Base-by-base conservation (phyloP, 2,797 vertebrate genomes). In the Ispidina lecontei region DNA sequence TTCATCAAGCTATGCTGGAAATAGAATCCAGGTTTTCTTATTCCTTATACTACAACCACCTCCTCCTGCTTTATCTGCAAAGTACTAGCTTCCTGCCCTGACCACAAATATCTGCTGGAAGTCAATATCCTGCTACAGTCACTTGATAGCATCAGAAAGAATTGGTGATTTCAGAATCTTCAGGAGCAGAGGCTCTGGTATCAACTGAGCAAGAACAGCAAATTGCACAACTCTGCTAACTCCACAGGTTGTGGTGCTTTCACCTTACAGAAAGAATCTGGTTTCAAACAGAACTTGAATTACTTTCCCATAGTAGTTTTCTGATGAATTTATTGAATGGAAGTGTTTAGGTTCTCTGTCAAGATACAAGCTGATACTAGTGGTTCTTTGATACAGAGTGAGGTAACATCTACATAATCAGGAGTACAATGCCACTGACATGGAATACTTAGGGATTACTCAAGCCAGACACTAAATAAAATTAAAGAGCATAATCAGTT, bases 211-310 rank as follows among this genome's bases (percentile, higher is more conserved):
- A 62, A 79, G 58, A 20, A 63, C 29, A 52, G 67, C 29, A 60
- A 35, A 81, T 76, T 81, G 88, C 67, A 73, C 70, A 91, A 22
- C 59, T 84, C 55, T 73, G 67, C 67, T 80, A 90, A 81, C 67
- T 29, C 54, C 83, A 83, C 69, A 62, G 80, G 75, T 1, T 70
- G 52, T 13, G 63, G 62, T 69, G 62, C 74, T 86, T 89, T 86
- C 51, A 43, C n/a, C 13, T 87, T 70, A 73, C 68, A 84, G 47
- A 75, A 37, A 81, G 33, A 78, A 91, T 44, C 41, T 46, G 19
- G 39, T 63, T 84, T 79, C 70, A 88, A 73, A 60, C 2, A 84
- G 63, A 88, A 51, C 43, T 12, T 70, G 8, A 85, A 81, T 75
- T 70, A 67, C 46, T 88, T 90, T 91, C 58, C 77, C 63, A 52